Percentiles rank a stretch among this genome's conserved stretches.
Conservation (phyloP, 2,797 vertebrate genomes). For the Macropodus opercularis region DNA sequence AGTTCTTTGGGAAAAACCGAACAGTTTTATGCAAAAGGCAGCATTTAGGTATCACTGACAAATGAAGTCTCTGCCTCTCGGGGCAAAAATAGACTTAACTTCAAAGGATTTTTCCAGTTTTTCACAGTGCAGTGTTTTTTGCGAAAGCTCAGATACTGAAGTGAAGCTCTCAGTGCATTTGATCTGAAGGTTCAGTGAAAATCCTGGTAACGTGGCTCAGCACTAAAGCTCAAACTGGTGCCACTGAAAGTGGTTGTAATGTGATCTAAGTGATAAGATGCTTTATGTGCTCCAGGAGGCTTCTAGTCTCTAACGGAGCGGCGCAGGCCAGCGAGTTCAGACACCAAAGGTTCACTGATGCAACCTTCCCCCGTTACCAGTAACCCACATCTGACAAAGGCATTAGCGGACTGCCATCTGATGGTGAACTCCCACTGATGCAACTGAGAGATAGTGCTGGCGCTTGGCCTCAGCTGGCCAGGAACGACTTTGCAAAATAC, state of each 20-base stretch:
- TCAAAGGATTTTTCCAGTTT: slow-evolving; percentile 57
- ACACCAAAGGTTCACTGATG: slow-evolving; percentile 62
- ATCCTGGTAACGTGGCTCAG: slow-evolving; percentile 62
- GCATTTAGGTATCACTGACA: slow-evolving; percentile 45
- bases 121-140: slow-evolving; percentile 38
- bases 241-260: slow-evolving; percentile 65
- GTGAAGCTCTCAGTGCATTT: slow-evolving; percentile 54
- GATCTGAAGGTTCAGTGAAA: slow-evolving; percentile 62
- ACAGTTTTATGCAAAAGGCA: slow-evolving; percentile 35
- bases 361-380: slow-evolving; percentile 65
- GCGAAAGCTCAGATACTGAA: slow-evolving; percentile 52
- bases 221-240: slow-evolving; percentile 57
- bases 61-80: slow-evolving; percentile 44
- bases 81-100: slow-evolving; percentile 59
- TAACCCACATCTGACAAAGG: slow-evolving; percentile 68
- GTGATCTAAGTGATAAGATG: slow-evolving; percentile 64
- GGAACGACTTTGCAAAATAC: slow-evolving; percentile 39
- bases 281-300: slow-evolving; percentile 54
- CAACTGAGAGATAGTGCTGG: slow-evolving; percentile 54
- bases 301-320: slow-evolving; percentile 37
- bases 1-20: slow-evolving; percentile 26
- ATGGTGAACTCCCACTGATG: slow-evolving; percentile 75
- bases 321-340: slow-evolving; percentile 37
- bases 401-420: slow-evolving; percentile 79
- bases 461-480: slow-evolving; percentile 27